A percentile compares a stretch with the other conserved stretches of the same genome.
phyloP scores from a whole-genome alignment of 2,888 invertebrate genomes.

The Lithosia quadra region DNA sequence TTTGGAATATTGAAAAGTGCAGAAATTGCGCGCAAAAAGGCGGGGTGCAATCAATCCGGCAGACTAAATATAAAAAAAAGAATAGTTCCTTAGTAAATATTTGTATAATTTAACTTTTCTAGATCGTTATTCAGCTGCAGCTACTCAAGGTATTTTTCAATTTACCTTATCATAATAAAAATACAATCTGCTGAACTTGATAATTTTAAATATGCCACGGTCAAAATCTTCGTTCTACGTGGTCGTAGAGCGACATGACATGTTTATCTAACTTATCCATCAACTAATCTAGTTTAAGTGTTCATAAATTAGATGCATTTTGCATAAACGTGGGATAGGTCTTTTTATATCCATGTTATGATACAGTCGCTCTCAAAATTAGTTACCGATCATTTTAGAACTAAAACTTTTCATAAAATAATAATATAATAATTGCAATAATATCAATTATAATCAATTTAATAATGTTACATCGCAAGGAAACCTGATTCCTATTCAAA shows the following conservation, averaged over 20 bases:
- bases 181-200: neutral
- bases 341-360: neutral
- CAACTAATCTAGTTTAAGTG: neutral
- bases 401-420: too few relatives aligned
- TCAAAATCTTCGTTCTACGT: neutral
- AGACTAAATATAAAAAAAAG: too few relatives aligned
- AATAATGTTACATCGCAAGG: too few relatives aligned
- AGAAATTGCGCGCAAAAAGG: too few relatives aligned
- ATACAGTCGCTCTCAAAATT: neutral
- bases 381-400: too few relatives aligned
- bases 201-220: neutral
- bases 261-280: neutral
- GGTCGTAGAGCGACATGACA: neutral
- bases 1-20: too few relatives aligned
- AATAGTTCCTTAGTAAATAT: too few relatives aligned
- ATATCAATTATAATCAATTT: too few relatives aligned
- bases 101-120: too few relatives aligned
- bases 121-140: neutral
- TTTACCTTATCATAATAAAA: neutral
- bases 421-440: too few relatives aligned
- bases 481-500: too few relatives aligned
- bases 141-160: neutral
- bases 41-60: too few relatives aligned
- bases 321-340: neutral
- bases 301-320: neutral